Conservation (phyloP, 2,888 invertebrate genomes). For the Sarcophaga subvicina region DNA sequence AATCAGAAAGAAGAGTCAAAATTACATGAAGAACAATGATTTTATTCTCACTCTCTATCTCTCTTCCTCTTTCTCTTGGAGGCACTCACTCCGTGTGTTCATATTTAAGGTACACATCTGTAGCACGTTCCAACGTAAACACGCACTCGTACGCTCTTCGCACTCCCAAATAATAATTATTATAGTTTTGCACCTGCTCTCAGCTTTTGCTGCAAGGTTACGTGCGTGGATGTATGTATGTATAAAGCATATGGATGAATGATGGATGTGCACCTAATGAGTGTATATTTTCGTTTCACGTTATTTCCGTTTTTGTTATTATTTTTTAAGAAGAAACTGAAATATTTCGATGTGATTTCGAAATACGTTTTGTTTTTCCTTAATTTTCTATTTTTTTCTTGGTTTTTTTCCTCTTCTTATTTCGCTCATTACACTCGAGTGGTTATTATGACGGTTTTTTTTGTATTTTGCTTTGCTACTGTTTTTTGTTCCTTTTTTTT, state of each 20-base stretch:
- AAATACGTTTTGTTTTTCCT: background rate
- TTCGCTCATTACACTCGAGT: constrained; percentile 47
- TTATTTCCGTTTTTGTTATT: constrained; percentile 15
- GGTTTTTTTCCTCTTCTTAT: constrained; percentile 26
- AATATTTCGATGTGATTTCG: constrained; percentile 14
- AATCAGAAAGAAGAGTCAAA: too few relatives aligned
- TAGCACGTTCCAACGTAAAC: background rate
- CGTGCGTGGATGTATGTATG: background rate
- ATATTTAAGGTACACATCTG: background rate
- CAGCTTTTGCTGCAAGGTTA: background rate
- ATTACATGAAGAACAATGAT: too few relatives aligned
- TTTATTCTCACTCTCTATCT: too few relatives aligned
- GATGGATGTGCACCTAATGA: background rate
- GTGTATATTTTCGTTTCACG: constrained; percentile 14
- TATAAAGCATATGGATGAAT: background rate
- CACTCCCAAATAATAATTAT: background rate
- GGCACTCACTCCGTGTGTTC: background rate
- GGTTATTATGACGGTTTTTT: constrained; percentile 24
- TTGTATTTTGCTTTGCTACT: background rate
- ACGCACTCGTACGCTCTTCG: background rate
- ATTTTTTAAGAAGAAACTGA: background rate
- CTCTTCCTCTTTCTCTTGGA: background rate
- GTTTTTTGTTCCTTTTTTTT: background rate
- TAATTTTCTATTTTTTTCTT: constrained; percentile 1
- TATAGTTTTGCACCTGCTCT: constrained; percentile 26